Evolutionary conservation across 2,888 invertebrate genomes (phyloP).

Genomic region (Eustalomyia histrio): DNA sequence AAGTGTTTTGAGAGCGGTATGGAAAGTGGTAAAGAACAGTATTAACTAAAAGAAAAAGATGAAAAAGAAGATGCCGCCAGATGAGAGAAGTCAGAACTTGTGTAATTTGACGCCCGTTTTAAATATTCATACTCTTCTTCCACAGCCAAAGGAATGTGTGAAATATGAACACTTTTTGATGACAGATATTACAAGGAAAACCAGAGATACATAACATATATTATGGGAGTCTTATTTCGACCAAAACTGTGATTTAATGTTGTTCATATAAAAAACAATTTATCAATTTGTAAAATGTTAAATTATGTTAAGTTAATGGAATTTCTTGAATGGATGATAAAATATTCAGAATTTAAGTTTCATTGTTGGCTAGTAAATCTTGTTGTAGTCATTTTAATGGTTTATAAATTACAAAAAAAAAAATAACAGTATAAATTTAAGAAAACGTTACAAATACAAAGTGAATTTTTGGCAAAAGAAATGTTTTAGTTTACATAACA

Average conservation of each 20-base stretch:
- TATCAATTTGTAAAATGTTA: slow-evolving; percentile 8
- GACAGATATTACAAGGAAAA: slow-evolving; percentile 42
- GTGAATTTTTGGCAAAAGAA: too few relatives aligned
- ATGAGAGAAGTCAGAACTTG: slow-evolving; percentile 37
- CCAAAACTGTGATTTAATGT: slow-evolving; percentile 13
- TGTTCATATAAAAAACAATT: slow-evolving; percentile 19
- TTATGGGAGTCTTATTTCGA: neutral
- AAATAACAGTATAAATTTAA: too few relatives aligned
- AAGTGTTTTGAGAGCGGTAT: slow-evolving; percentile 50
- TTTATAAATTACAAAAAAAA: too few relatives aligned
- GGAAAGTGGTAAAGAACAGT: slow-evolving; percentile 49
- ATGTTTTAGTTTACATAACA: too few relatives aligned
- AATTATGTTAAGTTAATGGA: neutral
- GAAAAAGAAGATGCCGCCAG: slow-evolving; percentile 51
- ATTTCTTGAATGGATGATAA: neutral
- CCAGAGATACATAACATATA: slow-evolving; percentile 2
- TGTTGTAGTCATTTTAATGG: neutral
- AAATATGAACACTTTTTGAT: slow-evolving; percentile 49
- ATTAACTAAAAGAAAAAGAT: slow-evolving; percentile 40
- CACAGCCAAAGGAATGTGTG: slow-evolving; percentile 41
- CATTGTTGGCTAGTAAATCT: neutral
- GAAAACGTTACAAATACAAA: too few relatives aligned
- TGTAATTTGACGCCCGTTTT: slow-evolving; percentile 52
- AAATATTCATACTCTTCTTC: slow-evolving; percentile 25
- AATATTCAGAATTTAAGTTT: neutral